Conservation (phyloP, 2,113 vertebrate species). For the Euleptes europaea region DNA sequence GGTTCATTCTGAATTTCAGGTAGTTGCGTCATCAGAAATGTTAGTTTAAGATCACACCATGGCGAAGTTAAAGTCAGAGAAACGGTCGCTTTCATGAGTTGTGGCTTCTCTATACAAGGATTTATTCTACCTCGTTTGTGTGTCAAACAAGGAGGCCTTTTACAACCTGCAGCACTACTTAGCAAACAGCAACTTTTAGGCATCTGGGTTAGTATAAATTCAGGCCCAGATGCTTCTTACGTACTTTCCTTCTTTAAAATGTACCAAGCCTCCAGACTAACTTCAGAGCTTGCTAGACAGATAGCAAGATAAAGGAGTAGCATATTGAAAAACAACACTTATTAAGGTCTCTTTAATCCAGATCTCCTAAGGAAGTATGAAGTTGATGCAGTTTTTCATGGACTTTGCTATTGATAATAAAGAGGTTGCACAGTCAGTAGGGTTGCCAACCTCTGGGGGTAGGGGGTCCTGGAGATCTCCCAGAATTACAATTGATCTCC, state of each 20-base stretch:
- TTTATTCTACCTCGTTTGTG: conserved; percentile 52
- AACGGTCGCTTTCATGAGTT: conserved; percentile 47
- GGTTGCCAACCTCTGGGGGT: no score
- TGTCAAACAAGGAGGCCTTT: conserved; percentile 42
- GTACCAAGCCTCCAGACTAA: background rate
- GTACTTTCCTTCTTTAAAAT: background rate
- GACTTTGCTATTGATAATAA: background rate
- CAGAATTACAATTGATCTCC: no score
- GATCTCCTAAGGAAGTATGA: background rate
- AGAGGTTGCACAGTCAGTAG: no score
- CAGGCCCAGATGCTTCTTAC: background rate
- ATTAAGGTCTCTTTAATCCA: background rate
- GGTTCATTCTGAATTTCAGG: conserved; percentile 60
- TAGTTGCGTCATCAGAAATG: conserved; percentile 62
- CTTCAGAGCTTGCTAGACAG: conserved; percentile 15
- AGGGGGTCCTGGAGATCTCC: no score
- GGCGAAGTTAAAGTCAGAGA: conserved; percentile 55
- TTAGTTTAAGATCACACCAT: conserved; percentile 59
- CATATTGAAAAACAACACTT: background rate
- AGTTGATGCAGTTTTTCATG: background rate
- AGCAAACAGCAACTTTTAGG: conserved; percentile 19
- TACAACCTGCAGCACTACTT: conserved; percentile 18
- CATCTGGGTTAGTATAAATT: conserved; percentile 11
- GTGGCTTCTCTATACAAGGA: conserved; percentile 55
- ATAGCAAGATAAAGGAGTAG: background rate